A percentile compares a stretch with the other conserved stretches of the same genome.
These are phyloP conservation scores for Saturnia pavonia DNA, from an alignment of 2,888 invertebrate species.

Conservation along the genomic window DNA sequence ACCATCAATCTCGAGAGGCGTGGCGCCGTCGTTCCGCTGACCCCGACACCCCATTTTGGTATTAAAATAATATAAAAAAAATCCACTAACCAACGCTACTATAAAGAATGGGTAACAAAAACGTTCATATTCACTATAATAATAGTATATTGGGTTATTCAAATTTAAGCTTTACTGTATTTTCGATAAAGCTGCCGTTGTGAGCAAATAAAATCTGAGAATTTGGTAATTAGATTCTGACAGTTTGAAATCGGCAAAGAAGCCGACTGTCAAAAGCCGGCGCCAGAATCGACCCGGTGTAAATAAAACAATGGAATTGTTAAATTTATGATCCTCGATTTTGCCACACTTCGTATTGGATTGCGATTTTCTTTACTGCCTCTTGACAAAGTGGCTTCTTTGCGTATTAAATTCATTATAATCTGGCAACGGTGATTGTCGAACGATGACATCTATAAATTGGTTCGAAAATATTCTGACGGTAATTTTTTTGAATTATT, in stretches of 20 bases:
- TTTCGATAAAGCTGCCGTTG: constrained; percentile 31
- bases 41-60: constrained; percentile 67
- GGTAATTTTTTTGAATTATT: no score
- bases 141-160: constrained; percentile 25
- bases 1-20: constrained; percentile 67
- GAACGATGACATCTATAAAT: no score
- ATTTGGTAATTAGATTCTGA: constrained; percentile 78
- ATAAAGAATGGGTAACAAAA: constrained; percentile 71
- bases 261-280: constrained; percentile 77
- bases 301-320: constrained; percentile 65
- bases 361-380: constrained; percentile 8
- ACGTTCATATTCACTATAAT: constrained; percentile 46
- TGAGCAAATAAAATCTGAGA: constrained; percentile 35
- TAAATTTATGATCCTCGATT: constrained; percentile 56
- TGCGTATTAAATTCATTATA: no score
- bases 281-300: constrained; percentile 66
- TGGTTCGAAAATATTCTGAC: no score
- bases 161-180: constrained; percentile 38
- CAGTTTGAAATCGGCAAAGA: constrained; percentile 75
- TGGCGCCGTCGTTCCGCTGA: constrained; percentile 70
- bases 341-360: constrained; percentile 45
- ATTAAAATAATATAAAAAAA: constrained; percentile 53
- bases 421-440: no score
- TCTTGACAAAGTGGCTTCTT: neutral
- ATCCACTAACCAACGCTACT: constrained; percentile 52